Evolutionary conservation across 2,888 invertebrate species (phyloP).

Genomic region (Timema podura): DNA sequence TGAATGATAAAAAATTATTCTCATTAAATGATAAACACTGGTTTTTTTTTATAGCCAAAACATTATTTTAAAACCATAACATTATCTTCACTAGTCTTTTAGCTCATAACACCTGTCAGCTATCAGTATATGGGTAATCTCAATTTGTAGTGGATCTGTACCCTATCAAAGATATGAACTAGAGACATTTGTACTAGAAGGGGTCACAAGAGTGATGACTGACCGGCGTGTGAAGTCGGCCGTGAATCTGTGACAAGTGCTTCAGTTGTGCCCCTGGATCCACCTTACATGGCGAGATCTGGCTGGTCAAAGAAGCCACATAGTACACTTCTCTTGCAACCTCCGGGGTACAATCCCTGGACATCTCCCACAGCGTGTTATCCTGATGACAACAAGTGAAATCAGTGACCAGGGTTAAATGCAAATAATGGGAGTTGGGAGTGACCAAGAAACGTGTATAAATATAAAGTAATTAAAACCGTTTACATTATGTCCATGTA

Average conservation of each 20-base stretch:
- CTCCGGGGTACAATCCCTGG: constrained; percentile 34
- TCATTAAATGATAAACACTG: too few relatives aligned
- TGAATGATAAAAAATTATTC: too few relatives aligned
- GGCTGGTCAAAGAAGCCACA: constrained; percentile 35
- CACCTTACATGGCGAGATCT: constrained; percentile 31
- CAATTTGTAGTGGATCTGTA: too few relatives aligned
- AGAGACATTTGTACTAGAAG: too few relatives aligned
- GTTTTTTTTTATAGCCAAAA: too few relatives aligned
- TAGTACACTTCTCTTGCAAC: constrained; percentile 35
- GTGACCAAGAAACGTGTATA: not conserved
- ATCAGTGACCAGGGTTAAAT: too few relatives aligned
- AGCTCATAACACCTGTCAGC: too few relatives aligned
- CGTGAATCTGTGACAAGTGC: constrained; percentile 32
- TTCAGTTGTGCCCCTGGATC: constrained; percentile 29
- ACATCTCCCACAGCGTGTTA: constrained; percentile 40
- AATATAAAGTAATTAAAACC: not conserved
- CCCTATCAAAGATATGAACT: too few relatives aligned
- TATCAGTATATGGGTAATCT: too few relatives aligned
- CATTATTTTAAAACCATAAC: too few relatives aligned
- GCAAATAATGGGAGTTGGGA: not conserved
- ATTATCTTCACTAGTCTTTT: too few relatives aligned
- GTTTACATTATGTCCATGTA: too few relatives aligned
- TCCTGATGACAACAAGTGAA: constrained; percentile 8
- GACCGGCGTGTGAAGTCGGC: constrained; percentile 30
- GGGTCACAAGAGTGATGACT: constrained; percentile 5